A percentile compares a stretch with the other conserved stretches of the same genome.
Evolutionary conservation across 2,113 vertebrate genomes (phyloP).

Genomic region (Gymnobelideus leadbeateri): DNA sequence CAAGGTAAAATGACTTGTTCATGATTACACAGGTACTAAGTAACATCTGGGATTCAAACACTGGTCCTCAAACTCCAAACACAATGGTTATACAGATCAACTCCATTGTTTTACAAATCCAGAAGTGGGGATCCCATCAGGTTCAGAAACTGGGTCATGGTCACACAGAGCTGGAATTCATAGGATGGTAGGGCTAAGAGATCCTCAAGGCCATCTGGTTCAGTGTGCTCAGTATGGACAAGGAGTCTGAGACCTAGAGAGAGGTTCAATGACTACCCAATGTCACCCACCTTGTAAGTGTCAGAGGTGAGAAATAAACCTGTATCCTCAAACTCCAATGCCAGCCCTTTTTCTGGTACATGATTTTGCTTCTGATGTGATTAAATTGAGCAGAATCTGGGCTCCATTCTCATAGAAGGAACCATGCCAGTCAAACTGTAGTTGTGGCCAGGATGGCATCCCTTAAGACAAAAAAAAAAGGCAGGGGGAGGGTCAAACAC

Average conservation of each 20-base stretch:
- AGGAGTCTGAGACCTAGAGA: not conserved
- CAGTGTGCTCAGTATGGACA: not conserved
- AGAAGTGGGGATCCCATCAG: not conserved
- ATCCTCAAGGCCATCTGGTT: not conserved
- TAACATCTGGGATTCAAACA: not conserved
- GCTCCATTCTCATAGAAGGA: conserved; percentile 12
- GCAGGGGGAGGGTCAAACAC: not conserved
- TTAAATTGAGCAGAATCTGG: conserved; percentile 26
- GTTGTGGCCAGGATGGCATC: conserved; percentile 11
- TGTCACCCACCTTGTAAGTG: not conserved
- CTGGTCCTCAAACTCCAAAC: not conserved
- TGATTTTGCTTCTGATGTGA: not conserved
- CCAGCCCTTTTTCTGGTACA: not conserved
- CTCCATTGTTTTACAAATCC: not conserved
- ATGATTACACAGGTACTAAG: not conserved
- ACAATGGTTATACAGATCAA: not conserved
- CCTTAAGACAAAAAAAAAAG: not conserved
- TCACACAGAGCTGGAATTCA: not conserved
- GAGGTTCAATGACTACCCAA: not conserved
- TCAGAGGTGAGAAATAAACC: not conserved
- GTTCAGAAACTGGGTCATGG: not conserved
- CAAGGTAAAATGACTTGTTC: not conserved
- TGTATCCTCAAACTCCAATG: not conserved
- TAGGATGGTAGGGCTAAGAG: not conserved
- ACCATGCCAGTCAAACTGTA: not conserved